phyloP scores from a whole-genome alignment of 64 coral and sea anemone genomes.

The Stichodactyla mertensii region DNA sequence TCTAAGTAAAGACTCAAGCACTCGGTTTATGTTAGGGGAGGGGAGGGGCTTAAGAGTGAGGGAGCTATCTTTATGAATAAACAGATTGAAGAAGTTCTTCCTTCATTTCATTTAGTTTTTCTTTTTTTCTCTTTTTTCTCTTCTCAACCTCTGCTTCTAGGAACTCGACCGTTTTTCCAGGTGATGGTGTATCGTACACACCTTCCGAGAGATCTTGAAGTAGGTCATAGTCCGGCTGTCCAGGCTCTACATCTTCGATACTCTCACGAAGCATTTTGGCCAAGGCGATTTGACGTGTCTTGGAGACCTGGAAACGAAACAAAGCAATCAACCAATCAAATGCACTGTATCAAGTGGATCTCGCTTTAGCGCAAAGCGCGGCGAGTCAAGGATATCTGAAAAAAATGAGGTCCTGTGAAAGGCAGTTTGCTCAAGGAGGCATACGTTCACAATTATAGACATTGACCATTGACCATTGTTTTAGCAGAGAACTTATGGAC shows the following conservation, averaged over 20 bases:
- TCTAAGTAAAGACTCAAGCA: too few species aligned
- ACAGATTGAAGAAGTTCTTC: conserved; percentile 17
- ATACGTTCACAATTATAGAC: too few species aligned
- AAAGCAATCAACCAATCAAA: too few species aligned
- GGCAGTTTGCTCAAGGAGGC: too few species aligned
- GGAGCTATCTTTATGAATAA: not conserved
- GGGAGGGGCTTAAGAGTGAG: not conserved
- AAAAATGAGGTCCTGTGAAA: too few species aligned
- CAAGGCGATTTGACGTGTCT: conserved; percentile 41
- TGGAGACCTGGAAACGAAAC: conserved; percentile 32
- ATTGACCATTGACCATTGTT: too few species aligned
- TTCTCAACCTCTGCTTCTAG: conserved; percentile 23
- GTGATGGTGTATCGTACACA: conserved; percentile 42
- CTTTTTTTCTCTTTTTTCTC: conserved; percentile 5
- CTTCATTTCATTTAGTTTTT: conserved; percentile 25
- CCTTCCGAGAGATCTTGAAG: conserved; percentile 19
- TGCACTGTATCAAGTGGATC: too few species aligned
- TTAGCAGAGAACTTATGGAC: too few species aligned
- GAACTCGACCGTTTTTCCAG: conserved; percentile 47
- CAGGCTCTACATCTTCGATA: conserved; percentile 44
- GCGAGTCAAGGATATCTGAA: too few species aligned
- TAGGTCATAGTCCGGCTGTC: conserved; percentile 25
- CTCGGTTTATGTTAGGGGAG: too few species aligned
- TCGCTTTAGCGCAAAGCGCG: too few species aligned
- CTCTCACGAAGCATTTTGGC: conserved; percentile 55